Evolutionary conservation across 2,797 vertebrate genomes (phyloP), one percentile per base, ranked within the genome.

Genomic region (Gymnodraco acuticeps): DNA sequence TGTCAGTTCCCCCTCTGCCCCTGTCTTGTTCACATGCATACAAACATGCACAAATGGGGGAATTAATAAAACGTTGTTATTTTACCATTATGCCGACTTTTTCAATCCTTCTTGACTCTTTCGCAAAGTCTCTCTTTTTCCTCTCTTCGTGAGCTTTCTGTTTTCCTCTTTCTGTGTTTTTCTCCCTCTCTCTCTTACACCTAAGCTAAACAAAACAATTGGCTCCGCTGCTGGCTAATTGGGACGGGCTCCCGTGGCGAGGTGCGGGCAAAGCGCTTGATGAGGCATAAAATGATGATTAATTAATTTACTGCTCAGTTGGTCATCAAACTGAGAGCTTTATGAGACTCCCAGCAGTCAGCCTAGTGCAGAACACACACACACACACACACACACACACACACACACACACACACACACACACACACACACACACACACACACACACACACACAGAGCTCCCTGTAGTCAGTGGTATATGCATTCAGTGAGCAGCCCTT

Each of bases 261-360:
- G 93, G 92, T 86, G 94, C 94, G 88, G 91, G 96, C 96, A 96
- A 96, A 96, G 96, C 92, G 97, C 96, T 97, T 97, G 97, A 99
- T 98, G 97, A 99, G 98, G 97, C 98, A 97, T 97, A 98, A 99
- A 99, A 99, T 96, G 96, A 99, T 99, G 98, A 99, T 99, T 99
- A 98, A 99, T 99, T 99, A 97, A 99, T 99, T 99, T 97, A 96
- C 96, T 97, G 97, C 97, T 98, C 96, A 96, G 97, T 96, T 96
- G 97, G 96, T 98, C 96, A 95, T 98, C 97, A 97, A 96, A 97
- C 96, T 96, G 97, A 93, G 96, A 96, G 97, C 96, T 95, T 96
- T 96, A 97, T 97, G 97, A 97, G 95, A 96, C 96, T 97, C 97
- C 95, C 97, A 97, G 97, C 97, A 96, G 97, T 96, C 96, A 78